These are phyloP conservation scores for Ormyrus rosae DNA, from an alignment of 2,888 invertebrate genomes.

Conservation along the genomic window DNA sequence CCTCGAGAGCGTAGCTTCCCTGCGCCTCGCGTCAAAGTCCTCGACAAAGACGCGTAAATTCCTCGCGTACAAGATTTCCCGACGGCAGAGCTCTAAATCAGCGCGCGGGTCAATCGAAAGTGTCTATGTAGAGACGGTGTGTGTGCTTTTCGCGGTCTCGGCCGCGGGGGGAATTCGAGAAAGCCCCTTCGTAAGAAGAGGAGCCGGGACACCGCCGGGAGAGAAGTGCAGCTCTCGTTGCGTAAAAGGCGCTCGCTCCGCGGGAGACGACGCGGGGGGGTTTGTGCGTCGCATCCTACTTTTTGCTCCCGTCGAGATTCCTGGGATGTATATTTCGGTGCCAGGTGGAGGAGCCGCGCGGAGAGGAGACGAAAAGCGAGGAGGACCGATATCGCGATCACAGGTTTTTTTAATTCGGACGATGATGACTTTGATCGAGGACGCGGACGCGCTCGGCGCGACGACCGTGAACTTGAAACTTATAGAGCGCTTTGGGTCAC, in stretches of 20 bases:
- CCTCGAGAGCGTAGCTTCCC: too few species aligned
- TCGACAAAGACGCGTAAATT: too few species aligned
- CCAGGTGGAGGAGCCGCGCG: too few species aligned
- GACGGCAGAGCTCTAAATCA: not conserved
- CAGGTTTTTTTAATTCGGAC: too few species aligned
- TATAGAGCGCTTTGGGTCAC: too few species aligned
- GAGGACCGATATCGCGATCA: too few species aligned
- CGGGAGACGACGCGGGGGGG: not conserved
- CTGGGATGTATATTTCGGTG: too few species aligned
- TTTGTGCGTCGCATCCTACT: not conserved
- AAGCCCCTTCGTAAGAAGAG: conserved; percentile 1
- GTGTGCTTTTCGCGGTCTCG: not conserved
- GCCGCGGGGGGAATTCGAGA: not conserved
- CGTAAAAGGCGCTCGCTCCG: not conserved
- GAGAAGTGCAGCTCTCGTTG: not conserved
- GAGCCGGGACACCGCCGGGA: not conserved
- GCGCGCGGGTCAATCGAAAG: not conserved
- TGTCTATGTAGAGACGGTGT: not conserved
- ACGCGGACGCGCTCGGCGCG: too few species aligned
- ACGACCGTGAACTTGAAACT: too few species aligned
- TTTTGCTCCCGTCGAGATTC: not conserved
- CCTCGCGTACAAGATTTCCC: too few species aligned
- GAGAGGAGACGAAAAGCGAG: too few species aligned
- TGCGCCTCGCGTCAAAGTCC: not conserved
- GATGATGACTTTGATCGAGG: too few species aligned